A percentile compares a stretch with the other conserved stretches of the same genome.
Evolutionary conservation across 2,113 vertebrate genomes (phyloP).

Genomic region (Halichoeres trimaculatus): DNA sequence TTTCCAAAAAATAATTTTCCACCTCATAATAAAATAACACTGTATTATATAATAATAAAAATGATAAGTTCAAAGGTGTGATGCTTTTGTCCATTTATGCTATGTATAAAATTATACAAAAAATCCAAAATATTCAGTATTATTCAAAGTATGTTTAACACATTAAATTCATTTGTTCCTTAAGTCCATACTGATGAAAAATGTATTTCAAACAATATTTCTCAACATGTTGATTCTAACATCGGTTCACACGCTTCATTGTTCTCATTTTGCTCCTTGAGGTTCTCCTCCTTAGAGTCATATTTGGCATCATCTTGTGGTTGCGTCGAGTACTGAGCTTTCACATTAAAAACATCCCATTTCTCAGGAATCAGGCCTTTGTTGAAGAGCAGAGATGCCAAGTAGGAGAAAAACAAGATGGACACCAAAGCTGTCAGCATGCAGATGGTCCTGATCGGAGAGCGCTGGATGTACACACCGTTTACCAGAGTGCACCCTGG

Average conservation of each 20-base stretch:
- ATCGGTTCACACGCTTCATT: conserved; percentile 54
- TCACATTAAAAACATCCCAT: conserved; percentile 80
- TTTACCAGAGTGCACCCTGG: conserved; percentile 76
- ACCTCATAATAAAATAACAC: background rate
- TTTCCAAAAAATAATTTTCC: background rate
- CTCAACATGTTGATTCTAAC: conserved; percentile 63
- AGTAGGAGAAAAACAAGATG: conserved; percentile 73
- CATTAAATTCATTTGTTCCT: conserved; percentile 10
- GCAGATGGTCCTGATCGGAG: conserved; percentile 83
- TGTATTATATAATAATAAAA: conserved; percentile 6
- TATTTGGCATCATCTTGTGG: conserved; percentile 1
- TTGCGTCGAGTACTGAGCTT: background rate
- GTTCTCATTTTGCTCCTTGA: conserved; percentile 35
- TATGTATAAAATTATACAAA: conserved; percentile 53
- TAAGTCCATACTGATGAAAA: conserved; percentile 27
- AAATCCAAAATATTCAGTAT: conserved; percentile 41
- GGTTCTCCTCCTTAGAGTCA: background rate
- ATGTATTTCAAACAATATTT: background rate
- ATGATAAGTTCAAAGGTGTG: conserved; percentile 40
- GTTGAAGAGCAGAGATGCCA: conserved; percentile 74
- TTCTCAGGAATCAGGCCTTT: conserved; percentile 71
- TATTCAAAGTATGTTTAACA: conserved; percentile 14
- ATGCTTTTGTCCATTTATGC: conserved; percentile 18
- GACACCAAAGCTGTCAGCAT: conserved; percentile 73
- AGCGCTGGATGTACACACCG: conserved; percentile 74